phyloP scores from a whole-genome alignment of 2,797 vertebrate species.

The Brachyalestes nurse region DNA sequence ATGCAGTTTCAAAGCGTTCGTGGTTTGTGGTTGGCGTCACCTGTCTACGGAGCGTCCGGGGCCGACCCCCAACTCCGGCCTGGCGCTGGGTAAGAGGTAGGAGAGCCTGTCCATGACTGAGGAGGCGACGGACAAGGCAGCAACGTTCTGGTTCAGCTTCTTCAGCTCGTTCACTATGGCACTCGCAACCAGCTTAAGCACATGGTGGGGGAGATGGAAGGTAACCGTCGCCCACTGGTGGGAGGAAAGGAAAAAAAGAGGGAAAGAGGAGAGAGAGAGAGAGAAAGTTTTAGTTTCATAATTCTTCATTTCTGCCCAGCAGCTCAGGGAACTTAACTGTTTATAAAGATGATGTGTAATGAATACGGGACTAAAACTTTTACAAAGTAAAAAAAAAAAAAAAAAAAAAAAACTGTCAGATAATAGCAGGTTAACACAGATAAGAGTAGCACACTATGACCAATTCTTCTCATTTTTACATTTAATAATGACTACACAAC shows the following conservation, averaged over 20 bases:
- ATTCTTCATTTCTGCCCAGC: no score
- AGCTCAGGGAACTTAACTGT: no score
- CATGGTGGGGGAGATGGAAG: slow-evolving; percentile 96
- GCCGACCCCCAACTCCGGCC: slow-evolving; percentile 95
- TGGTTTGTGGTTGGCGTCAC: slow-evolving; percentile 69
- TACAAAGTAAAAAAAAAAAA: background rate
- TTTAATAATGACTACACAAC: no score
- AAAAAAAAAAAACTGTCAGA: no score
- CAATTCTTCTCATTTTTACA: background rate
- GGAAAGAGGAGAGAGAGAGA: no score
- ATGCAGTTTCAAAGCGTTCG: background rate
- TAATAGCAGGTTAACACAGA: no score
- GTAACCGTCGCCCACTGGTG: slow-evolving; percentile 97
- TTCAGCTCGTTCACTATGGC: slow-evolving; percentile 98
- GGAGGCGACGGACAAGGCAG: slow-evolving; percentile 98
- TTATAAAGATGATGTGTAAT: no score
- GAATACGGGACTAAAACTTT: background rate
- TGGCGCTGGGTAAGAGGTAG: slow-evolving; percentile 97
- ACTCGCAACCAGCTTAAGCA: slow-evolving; percentile 92
- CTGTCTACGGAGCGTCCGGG: slow-evolving; percentile 97
- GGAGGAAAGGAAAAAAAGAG: slow-evolving; percentile 23
- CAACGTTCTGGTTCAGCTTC: slow-evolving; percentile 99
- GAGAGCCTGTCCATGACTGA: slow-evolving; percentile 99
- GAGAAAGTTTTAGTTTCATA: background rate
- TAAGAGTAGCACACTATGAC: no score